Base-by-base conservation (phyloP, 2,888 invertebrate species). In the Hedychridium roseum region DNA sequence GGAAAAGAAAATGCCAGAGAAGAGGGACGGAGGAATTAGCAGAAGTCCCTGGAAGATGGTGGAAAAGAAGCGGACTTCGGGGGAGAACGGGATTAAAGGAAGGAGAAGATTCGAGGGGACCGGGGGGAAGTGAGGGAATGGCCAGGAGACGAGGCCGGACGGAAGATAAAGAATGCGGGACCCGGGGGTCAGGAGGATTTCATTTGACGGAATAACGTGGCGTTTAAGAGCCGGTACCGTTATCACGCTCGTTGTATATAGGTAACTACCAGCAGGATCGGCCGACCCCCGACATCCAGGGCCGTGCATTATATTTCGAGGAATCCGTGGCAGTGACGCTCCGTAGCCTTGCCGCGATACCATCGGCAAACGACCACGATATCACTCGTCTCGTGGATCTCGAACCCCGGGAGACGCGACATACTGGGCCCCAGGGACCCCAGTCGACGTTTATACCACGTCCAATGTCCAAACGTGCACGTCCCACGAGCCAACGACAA, bases 221-320 rank as follows among this genome's bases (percentile, higher is more conserved):
- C 74, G 69, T 74, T 77, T 75, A 73, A 74, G 71, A 74, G 70
- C 66, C 65, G 56, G 73, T 77, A 75, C 77, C 77, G 77, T 77
- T 77, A 77, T 70, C 67, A 50, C 50, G 64, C 55, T 57, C 54
- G 63, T 64, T 60, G 60, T 55, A 60, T 60, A 64, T 55, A 64
- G 48, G 64, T 54, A 60, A 58, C 55, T 60, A 58, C 52, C 60
- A 54, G 48, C 55, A 58, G 60, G 60, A 63, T 60, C 60, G 47
- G 42, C 32, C 53, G 58, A 60, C 65, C 64, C 60, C 57, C 59
- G 59, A 53, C 56, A 54, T 54, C 41, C 50, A 23, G 17, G 9
- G 27, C 18, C 26, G 20, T 32, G 59, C 54, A 62, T 61, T 64
- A 57, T 57, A 50, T 64, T 64, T 59, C 59, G 61, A 53, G 45